Conservation (phyloP, 2,797 vertebrate species). For the Pempheris klunzingeri region DNA sequence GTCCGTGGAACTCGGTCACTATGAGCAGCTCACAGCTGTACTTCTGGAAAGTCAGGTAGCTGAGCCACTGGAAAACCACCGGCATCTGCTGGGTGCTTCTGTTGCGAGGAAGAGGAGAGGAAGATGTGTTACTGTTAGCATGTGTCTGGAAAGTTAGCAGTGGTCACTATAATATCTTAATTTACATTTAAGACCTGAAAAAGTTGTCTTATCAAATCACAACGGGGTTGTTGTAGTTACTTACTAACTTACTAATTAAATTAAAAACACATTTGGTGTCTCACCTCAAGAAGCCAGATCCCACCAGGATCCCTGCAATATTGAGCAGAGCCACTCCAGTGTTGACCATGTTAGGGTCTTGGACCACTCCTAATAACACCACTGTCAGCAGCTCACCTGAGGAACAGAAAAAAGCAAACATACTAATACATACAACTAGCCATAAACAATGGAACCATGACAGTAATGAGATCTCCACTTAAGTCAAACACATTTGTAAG, state of each 20-base stretch:
- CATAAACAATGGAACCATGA: not conserved
- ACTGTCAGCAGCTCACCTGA: constrained; percentile 91
- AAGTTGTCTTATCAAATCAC: not conserved
- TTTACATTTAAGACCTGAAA: not conserved
- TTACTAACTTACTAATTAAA: not conserved
- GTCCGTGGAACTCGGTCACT: constrained; percentile 93
- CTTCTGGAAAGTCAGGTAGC: constrained; percentile 97
- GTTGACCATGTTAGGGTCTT: constrained; percentile 93
- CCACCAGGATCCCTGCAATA: constrained; percentile 91
- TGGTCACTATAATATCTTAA: not conserved
- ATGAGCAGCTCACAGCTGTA: constrained; percentile 94
- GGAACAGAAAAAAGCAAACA: not conserved
- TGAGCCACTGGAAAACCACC: constrained; percentile 89
- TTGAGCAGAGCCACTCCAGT: constrained; percentile 91
- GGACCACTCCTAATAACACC: constrained; percentile 90
- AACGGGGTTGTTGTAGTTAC: too few relatives aligned
- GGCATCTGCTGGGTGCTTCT: constrained; percentile 94
- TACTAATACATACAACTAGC: not conserved
- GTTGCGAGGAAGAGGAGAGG: constrained; percentile 26
- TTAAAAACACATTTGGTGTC: not conserved
- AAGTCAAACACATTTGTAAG: not conserved
- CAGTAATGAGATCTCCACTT: not conserved
- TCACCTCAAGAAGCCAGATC: constrained; percentile 94
- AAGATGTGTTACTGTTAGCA: not conserved
- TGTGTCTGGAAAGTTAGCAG: not conserved